Evolutionary conservation across 2,113 vertebrate genomes (phyloP), one percentile per base, ranked within the genome.

Genomic region (Rhegmatorhina hoffmannsi): DNA sequence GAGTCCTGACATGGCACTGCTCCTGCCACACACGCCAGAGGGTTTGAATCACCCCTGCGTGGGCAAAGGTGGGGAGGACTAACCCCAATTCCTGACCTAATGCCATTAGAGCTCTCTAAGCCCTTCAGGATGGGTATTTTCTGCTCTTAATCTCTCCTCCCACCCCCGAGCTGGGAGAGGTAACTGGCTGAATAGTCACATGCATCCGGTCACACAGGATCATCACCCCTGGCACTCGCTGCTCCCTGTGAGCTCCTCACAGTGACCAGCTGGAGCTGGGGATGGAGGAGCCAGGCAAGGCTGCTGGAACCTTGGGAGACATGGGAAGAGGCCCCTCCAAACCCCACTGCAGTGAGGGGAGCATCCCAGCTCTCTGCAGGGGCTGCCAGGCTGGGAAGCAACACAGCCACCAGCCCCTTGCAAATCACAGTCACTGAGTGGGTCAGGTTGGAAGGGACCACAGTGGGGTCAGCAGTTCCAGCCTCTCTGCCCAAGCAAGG

Each of bases 121-220:
- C 82, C 82, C 84, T 88, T 74, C 90, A 87, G 77, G 75, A 90
- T 63, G 75, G 91, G 11, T 95, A 94, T 94, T 96, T 93, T 79
- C 91, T 82, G 89, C 77, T 87, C 67, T 70, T 96, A 90, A 95
- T 92, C 95, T 62, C 87, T 46, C 87, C 80, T 91, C 50, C 85
- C 62, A 56, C 58, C 66, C 68, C 58, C 0, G 2, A n/a, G 91
- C 77, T 75, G 72, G 58, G 25, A 86, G 82, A 84, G 47, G 90
- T 67, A 64, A 80, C 79, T 38, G 83, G 63, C 72, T 91, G 43
- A 88, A 84, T 7, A 18, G 82, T 40, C 6, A 3, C 69, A 75
- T 0, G 1, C 70, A 24, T 28, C 34, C 0, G 1, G 29, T 31
- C 74, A 20, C 1, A 0, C 21, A 25, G 7, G 8, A 60, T n/a